A percentile compares a stretch with the other conserved stretches of the same genome.
phyloP scores from a whole-genome alignment of 2,113 vertebrate species.

The Lates calcarifer region DNA sequence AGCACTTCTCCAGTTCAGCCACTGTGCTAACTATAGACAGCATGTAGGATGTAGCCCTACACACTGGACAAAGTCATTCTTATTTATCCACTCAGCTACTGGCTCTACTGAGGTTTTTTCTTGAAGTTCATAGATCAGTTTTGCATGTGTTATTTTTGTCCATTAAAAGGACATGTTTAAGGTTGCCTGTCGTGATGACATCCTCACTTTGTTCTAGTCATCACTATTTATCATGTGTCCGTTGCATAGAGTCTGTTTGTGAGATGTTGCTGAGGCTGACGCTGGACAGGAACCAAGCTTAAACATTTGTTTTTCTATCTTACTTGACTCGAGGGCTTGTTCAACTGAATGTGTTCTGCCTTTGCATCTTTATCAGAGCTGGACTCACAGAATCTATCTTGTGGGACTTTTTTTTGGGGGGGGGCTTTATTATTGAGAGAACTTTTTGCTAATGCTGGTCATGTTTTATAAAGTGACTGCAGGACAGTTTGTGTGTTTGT shows the following conservation, averaged over 20 bases:
- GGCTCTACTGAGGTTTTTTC: neutral
- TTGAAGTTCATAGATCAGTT: neutral
- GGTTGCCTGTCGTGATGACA: conserved; percentile 13
- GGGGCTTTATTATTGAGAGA: conserved; percentile 53
- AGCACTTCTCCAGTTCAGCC: conserved; percentile 14
- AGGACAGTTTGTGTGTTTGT: conserved; percentile 80
- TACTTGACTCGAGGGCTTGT: conserved; percentile 50
- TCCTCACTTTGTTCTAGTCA: conserved; percentile 5
- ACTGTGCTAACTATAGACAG: neutral
- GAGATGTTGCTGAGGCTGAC: conserved; percentile 26
- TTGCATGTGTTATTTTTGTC: conserved; percentile 64
- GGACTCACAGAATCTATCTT: conserved; percentile 86
- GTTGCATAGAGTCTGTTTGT: conserved; percentile 35
- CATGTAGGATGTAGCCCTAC: neutral
- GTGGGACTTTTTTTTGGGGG: conserved; percentile 40
- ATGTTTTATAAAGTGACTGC: conserved; percentile 85
- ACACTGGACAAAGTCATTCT: neutral
- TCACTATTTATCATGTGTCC: neutral
- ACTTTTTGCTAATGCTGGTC: conserved; percentile 82
- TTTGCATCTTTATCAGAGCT: conserved; percentile 84
- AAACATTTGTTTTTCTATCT: conserved; percentile 48
- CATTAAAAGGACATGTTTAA: neutral
- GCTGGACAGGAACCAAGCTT: conserved; percentile 79
- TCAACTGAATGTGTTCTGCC: conserved; percentile 29
- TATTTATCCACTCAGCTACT: neutral